Percentiles rank a stretch among this genome's conserved stretches.
These are phyloP conservation scores for Stercorarius parasiticus DNA, from an alignment of 2,113 vertebrate species.

Conservation along the genomic window DNA sequence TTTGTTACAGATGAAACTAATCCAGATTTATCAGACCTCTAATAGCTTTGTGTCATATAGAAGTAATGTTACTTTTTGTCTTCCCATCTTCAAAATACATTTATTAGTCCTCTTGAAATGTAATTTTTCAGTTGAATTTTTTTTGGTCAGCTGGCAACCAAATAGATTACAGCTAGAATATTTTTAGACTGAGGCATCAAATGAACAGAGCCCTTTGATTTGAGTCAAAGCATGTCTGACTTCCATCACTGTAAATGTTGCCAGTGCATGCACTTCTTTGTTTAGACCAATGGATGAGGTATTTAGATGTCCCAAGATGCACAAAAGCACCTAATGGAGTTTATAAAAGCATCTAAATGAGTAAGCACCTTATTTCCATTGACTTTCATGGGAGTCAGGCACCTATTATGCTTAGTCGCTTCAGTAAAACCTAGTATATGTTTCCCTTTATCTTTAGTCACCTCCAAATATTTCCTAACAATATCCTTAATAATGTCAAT, in stretches of 20 bases:
- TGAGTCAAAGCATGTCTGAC: not conserved
- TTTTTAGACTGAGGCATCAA: not conserved
- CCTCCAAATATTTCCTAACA: not conserved
- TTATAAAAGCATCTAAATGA: not conserved
- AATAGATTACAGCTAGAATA: not conserved
- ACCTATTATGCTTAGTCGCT: not conserved
- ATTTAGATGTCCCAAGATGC: not conserved
- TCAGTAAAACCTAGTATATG: not conserved
- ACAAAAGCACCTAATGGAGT: not conserved
- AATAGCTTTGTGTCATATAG: not conserved
- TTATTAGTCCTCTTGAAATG: conserved; percentile 45
- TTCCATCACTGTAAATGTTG: not conserved
- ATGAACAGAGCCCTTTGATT: not conserved
- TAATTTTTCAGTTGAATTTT: not conserved
- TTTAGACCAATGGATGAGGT: not conserved
- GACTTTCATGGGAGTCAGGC: not conserved
- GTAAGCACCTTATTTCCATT: not conserved
- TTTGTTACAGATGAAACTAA: conserved; percentile 30
- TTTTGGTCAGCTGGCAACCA: conserved; percentile 57
- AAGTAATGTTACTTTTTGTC: conserved; percentile 49
- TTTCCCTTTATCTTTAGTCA: not conserved
- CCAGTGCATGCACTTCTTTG: not conserved
- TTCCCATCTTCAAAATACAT: conserved; percentile 36
- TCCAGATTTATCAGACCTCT: conserved; percentile 11
- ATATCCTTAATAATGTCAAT: not conserved